phyloP scores from a whole-genome alignment of 37 sponge, comb jelly and placozoan genomes.

The Mnemiopsis leidyi region DNA sequence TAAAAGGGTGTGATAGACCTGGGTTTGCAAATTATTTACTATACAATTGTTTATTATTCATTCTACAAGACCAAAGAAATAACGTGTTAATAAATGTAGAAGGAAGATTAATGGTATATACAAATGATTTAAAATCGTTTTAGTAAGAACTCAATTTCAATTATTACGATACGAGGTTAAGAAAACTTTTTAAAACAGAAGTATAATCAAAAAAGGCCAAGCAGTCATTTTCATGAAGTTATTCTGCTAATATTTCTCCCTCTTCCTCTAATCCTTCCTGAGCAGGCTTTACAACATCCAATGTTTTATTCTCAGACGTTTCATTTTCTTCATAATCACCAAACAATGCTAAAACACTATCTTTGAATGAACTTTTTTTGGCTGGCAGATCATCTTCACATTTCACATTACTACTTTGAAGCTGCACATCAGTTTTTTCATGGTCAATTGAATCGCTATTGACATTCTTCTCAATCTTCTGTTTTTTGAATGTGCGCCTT shows the following conservation, averaged over 20 bases:
- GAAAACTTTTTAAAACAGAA: too few relatives aligned
- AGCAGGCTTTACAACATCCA: background rate
- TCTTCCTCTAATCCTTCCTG: background rate
- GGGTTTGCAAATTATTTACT: too few relatives aligned
- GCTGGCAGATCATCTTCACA: background rate
- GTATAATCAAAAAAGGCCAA: too few relatives aligned
- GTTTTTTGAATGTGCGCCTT: background rate
- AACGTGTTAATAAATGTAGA: too few relatives aligned
- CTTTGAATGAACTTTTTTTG: background rate
- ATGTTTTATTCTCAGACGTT: background rate
- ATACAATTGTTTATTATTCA: too few relatives aligned
- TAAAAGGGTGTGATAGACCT: too few relatives aligned
- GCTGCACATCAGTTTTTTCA: background rate
- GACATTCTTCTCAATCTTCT: background rate
- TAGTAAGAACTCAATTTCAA: too few relatives aligned
- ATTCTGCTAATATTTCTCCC: background rate
- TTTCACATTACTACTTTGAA: background rate
- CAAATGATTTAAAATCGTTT: too few relatives aligned
- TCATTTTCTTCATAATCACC: background rate
- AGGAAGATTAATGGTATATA: too few relatives aligned
- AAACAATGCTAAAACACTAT: background rate
- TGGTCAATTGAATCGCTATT: background rate
- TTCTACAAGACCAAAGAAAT: too few relatives aligned
- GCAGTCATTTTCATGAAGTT: too few relatives aligned
- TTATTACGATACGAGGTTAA: too few relatives aligned